Evolutionary conservation across 2,113 vertebrate species (phyloP).

Genomic region (Oreocharis arfaki): DNA sequence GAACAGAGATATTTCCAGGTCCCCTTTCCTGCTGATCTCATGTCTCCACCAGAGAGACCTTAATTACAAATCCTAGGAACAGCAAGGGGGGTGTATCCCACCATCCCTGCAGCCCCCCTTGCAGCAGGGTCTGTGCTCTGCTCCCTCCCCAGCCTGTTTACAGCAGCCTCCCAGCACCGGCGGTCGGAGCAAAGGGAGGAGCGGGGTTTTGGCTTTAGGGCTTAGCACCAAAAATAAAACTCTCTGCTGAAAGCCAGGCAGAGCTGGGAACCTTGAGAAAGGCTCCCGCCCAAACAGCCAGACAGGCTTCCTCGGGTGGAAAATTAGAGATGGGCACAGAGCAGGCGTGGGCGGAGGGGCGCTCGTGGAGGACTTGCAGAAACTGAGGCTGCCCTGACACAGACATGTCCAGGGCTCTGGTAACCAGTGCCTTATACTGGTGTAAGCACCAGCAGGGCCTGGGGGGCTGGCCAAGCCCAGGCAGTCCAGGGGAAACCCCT

Average conservation of each 20-base stretch:
- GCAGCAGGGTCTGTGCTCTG: neutral
- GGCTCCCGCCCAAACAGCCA: constrained; percentile 12
- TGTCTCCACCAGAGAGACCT: neutral
- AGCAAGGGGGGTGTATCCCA: neutral
- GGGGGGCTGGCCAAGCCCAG: neutral
- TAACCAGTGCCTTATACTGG: neutral
- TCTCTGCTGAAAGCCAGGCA: neutral
- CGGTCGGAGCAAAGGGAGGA: constrained; percentile 29
- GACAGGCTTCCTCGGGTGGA: neutral
- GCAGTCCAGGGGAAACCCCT: neutral
- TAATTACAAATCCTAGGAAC: constrained; percentile 21
- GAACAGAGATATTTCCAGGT: constrained; percentile 23
- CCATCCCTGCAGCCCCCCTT: neutral
- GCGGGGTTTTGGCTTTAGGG: constrained; percentile 36
- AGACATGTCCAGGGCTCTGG: neutral
- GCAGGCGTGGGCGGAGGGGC: neutral
- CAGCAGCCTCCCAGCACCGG: neutral
- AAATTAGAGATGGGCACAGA: constrained; percentile 31
- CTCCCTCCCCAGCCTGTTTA: constrained; percentile 15
- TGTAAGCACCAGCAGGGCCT: neutral
- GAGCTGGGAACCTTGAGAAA: constrained; percentile 15
- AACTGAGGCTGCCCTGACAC: neutral
- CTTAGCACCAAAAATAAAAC: constrained; percentile 50
- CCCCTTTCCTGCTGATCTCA: constrained; percentile 22
- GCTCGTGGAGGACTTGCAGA: neutral